These are phyloP conservation scores for Plebejus melissa DNA, from an alignment of 2,888 invertebrate genomes.

Conservation along the genomic window DNA sequence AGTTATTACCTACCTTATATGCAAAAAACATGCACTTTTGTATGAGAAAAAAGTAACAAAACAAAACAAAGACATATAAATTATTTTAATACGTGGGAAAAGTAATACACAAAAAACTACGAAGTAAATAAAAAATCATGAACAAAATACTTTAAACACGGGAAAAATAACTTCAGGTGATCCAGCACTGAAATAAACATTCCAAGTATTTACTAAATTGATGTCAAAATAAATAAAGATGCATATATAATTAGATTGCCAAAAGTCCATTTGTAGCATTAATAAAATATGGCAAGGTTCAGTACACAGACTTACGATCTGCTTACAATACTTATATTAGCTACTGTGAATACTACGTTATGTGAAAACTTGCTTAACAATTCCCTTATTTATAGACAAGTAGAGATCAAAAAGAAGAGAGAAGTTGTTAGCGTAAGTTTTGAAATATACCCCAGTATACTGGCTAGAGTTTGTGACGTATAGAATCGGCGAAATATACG, in stretches of 20 bases:
- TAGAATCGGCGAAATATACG: no score
- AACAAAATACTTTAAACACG: no score
- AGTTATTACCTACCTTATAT: neutral
- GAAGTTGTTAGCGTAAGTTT: neutral
- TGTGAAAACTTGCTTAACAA: neutral
- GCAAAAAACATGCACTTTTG: neutral
- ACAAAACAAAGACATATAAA: neutral
- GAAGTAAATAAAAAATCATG: neutral
- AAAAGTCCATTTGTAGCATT: neutral
- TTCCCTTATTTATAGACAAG: neutral
- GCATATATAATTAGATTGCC: no score
- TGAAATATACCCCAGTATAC: neutral
- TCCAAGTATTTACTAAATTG: neutral
- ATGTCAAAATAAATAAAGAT: neutral
- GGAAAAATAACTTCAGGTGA: neutral
- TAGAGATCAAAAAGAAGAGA: constrained; percentile 5
- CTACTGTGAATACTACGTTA: constrained; percentile 17
- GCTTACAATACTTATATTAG: neutral
- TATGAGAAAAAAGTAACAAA: neutral
- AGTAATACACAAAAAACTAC: neutral
- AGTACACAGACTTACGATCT: neutral
- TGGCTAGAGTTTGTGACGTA: neutral
- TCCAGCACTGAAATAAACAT: neutral
- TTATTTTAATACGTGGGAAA: neutral
- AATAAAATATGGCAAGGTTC: constrained; percentile 26